A percentile compares a stretch with the other conserved stretches of the same genome.
phyloP scores from a whole-genome alignment of 2,113 vertebrate species.

The Numida meleagris region DNA sequence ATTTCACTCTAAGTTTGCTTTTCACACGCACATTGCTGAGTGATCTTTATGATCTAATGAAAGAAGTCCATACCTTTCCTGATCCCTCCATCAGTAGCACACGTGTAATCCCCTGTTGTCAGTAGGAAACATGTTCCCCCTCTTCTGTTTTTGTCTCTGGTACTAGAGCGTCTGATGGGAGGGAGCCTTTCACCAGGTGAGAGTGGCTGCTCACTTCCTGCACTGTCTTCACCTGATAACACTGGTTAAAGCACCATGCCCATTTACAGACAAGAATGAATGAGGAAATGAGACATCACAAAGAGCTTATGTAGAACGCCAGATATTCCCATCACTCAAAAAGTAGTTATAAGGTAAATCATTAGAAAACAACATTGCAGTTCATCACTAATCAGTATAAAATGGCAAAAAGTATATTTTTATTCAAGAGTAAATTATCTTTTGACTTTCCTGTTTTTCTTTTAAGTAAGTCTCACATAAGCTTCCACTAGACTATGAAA shows the following conservation, averaged over 20 bases:
- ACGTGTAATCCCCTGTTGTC: slow-evolving; percentile 92
- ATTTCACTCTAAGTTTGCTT: slow-evolving; percentile 52
- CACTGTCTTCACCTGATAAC: slow-evolving; percentile 93
- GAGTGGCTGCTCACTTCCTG: slow-evolving; percentile 92
- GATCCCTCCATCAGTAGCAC: slow-evolving; percentile 90
- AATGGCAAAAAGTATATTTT: slow-evolving; percentile 40
- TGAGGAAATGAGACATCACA: slow-evolving; percentile 81
- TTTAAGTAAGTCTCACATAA: not conserved
- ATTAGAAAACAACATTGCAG: slow-evolving; percentile 55
- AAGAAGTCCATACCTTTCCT: slow-evolving; percentile 88
- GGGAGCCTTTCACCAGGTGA: slow-evolving; percentile 91
- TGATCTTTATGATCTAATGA: slow-evolving; percentile 73
- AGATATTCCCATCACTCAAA: slow-evolving; percentile 68
- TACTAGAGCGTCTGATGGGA: slow-evolving; percentile 92
- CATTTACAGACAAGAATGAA: slow-evolving; percentile 81
- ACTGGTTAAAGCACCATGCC: slow-evolving; percentile 85
- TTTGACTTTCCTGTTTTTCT: not conserved
- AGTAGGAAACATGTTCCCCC: slow-evolving; percentile 95
- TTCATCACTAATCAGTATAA: slow-evolving; percentile 60
- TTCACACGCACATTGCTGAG: slow-evolving; percentile 57
- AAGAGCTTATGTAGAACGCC: slow-evolving; percentile 75
- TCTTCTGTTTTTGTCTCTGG: slow-evolving; percentile 90
- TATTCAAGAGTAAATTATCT: slow-evolving; percentile 17
- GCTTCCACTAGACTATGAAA: not conserved
- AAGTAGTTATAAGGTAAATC: slow-evolving; percentile 61